These are phyloP conservation scores for Gnathonemus echidnorhynchus DNA, from an alignment of 2,113 vertebrate genomes.

Conservation along the genomic window DNA sequence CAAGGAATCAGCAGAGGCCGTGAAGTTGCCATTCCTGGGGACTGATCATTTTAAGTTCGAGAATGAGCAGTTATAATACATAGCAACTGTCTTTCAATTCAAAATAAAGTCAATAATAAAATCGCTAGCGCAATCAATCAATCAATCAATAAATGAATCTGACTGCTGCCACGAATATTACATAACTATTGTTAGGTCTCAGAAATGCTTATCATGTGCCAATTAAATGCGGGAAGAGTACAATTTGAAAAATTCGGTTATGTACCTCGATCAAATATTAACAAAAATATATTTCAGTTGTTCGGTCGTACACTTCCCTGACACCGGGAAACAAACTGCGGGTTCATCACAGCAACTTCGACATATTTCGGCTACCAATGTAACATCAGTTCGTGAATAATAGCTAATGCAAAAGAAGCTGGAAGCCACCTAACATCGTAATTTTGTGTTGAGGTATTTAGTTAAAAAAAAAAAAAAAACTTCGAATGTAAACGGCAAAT, in stretches of 20 bases:
- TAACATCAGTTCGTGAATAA: neutral
- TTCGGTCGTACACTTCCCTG: neutral
- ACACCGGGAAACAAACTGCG: neutral
- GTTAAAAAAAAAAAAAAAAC: neutral
- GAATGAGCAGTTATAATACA: neutral
- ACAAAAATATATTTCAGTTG: neutral
- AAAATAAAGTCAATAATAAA: neutral
- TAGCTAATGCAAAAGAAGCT: neutral
- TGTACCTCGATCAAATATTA: neutral
- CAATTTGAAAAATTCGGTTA: neutral
- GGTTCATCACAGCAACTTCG: neutral
- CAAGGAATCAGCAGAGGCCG: constrained; percentile 74
- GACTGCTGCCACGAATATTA: neutral
- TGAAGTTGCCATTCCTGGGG: constrained; percentile 53
- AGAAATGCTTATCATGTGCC: neutral
- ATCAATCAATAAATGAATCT: neutral
- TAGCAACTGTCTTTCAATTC: neutral
- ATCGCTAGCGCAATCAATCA: neutral
- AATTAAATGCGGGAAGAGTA: neutral
- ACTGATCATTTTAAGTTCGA: neutral
- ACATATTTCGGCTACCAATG: neutral
- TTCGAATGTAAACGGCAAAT: neutral
- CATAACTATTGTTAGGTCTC: neutral
- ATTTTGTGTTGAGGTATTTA: neutral
- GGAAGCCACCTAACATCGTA: neutral